Base-by-base conservation (phyloP, 2,888 invertebrate genomes). In the Autographa pulchrina region DNA sequence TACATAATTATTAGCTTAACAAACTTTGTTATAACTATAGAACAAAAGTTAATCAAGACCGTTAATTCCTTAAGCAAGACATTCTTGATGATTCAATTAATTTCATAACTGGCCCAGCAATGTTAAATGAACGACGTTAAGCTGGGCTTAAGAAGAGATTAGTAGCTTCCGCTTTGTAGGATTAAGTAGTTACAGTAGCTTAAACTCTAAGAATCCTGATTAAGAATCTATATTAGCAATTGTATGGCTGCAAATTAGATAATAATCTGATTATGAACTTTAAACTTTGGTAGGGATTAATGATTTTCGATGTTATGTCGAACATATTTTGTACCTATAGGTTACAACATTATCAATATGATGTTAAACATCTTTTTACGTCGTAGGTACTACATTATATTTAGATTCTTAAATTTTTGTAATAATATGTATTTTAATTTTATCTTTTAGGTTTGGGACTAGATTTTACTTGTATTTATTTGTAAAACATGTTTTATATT, bases 51-150 rank as follows among this genome's bases (percentile, higher is more conserved):
- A 52, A 62, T 62, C n/a, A 62, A 52, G 9, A 16, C 2, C 32
- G 7, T 52, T 25, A 16, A 62, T 25, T 48, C n/a, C 32, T 62
- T 13, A 48, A n/a, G n/a, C 48, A 32, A 62, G 13, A 52, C 20
- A 25, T 56, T 54, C 54, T 20, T 56, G 54, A 20, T 56, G 54
- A 56, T 52, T 62, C 48, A 61, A 65, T 41, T 31, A 65, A 58
- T 58, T 65, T 58, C 38, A 65, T 13, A 32, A 62, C 52, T 54
- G 16, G 56, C 54, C 13, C 54, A 25, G 48, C 48, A 65, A 25
- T 43, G 56, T 43, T 70, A 58, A 59, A 5, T 20, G 16, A 0
- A 13, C 18, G 5, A 18, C 11, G 9, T 7, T 54, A 16, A n/a
- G 54, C 54, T 9, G 25, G 48, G 54, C 20, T 56, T 56, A 56